A percentile compares a stretch with the other conserved stretches of the same genome.
These are phyloP conservation scores for Pseudobourletiella spinata DNA, from an alignment of 1,140 invertebrate genomes.

Conservation along the genomic window DNA sequence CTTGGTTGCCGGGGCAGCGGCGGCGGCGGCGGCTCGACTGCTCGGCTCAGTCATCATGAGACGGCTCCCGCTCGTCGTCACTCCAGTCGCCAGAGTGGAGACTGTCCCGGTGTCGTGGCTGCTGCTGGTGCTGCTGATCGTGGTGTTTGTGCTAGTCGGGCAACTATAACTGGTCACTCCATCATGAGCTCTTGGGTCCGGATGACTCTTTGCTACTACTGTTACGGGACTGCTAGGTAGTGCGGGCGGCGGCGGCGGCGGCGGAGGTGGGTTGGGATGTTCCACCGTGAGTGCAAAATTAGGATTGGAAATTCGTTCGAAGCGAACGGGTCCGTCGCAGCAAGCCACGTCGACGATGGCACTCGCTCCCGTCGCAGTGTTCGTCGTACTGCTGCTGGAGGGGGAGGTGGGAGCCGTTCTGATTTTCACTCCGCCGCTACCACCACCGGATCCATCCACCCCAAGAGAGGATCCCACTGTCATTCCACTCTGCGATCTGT, in stretches of 20 bases:
- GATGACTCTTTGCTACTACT: slow-evolving; percentile 3
- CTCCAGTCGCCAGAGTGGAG: too few species aligned
- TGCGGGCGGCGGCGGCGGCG: too few species aligned
- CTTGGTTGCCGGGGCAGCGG: slow-evolving; percentile 16
- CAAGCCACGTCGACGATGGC: slow-evolving; percentile 71
- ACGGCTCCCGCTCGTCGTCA: neutral
- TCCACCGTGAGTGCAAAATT: slow-evolving; percentile 51
- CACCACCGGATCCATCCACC: too few species aligned
- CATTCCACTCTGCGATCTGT: too few species aligned
- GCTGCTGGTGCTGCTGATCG: neutral
- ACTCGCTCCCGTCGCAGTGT: too few species aligned
- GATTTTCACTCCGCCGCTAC: too few species aligned
- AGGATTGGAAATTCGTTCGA: slow-evolving; percentile 65
- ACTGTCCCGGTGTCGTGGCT: neutral
- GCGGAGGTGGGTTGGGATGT: slow-evolving; percentile 17
- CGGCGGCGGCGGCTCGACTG: neutral
- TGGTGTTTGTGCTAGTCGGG: neutral
- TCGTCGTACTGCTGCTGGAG: neutral
- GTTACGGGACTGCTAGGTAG: too few species aligned
- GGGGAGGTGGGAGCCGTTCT: too few species aligned
- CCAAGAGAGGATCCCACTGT: too few species aligned
- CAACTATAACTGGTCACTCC: neutral
- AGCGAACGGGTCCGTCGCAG: slow-evolving; percentile 75
- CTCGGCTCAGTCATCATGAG: neutral
- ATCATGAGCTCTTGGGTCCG: neutral